Base-by-base conservation (phyloP, 2,113 vertebrate genomes). In the Corvus hawaiiensis region DNA sequence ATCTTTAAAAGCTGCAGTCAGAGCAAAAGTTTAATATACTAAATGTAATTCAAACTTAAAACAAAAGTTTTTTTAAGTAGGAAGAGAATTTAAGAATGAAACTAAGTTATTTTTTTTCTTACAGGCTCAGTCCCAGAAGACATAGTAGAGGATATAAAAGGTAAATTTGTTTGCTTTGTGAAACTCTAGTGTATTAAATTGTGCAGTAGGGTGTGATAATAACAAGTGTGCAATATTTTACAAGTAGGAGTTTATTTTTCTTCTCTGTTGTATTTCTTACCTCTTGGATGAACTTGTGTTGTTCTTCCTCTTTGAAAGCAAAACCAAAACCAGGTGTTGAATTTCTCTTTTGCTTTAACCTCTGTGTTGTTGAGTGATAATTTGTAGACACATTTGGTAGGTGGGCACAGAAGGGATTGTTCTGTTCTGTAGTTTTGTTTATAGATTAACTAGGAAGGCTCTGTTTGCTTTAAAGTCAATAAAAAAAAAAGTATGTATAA, bases 61-160 rank as follows among this genome's bases (percentile, higher is more conserved):
- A 16, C 26, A 71, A 17, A 73, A 64, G 6, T 2, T 11, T 73
- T 81, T 63, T 19, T 13, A 48, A 64, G 6, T 48, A 64, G 28
- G 28, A 39, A n/a, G 49, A 64, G 23, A 64, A 55, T 48, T 74
- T n/a, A 56, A 64, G 18, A 56, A 23, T 28, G 12, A 56, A 63
- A 74, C 54, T 91, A 66, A 97, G 13, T 85, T 84, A 1, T 51
- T 41, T 64, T 71, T 71, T 77, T 84, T 72, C 23, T 97, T 98
- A 91, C 94, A 99, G 99, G 99, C 68, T 98, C 98, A 39, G 97
- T 99, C 86, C 98, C 99, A 92, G 99, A 99, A 97, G 98, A 99
- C 41, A 96, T 99, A n/a, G 98, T 99, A 80, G 99, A 99, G 89
- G 99, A 99, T 83, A 99, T 99, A 93, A 99, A 99, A 98, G 99